Evolutionary conservation across 1,140 invertebrate genomes (phyloP), one percentile per base, ranked within the genome.

Genomic region (Thalassaphorura encarpata): DNA sequence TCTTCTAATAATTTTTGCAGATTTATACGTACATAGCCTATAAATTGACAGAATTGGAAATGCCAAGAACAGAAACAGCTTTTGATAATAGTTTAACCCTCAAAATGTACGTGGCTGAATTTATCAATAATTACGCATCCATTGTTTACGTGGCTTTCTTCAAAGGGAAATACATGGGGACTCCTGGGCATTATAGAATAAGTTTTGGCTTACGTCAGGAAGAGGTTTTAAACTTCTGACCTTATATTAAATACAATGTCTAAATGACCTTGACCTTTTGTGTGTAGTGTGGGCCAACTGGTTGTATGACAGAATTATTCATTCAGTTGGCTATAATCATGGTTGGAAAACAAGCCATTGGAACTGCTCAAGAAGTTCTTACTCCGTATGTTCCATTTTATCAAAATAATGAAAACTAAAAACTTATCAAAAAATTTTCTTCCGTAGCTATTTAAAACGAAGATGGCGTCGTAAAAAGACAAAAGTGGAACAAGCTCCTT

Each of bases 121-220:
- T 98, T 75, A 88, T 98, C 31, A 99, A 99, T 72, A 97, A 96
- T 71, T 98, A 98, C 72, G 89, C 93, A 19, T 95, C 92, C 1
- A 94, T 98, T 69, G 94, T 98, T 76, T 99, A 99, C 68, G 93
- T 99, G 66, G 95, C 93, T 0, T 98, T 98, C 75, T 85, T 97
- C 64, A 97, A 97, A 71, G 94, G 93, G 40, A 93, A 89, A 71
- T 85, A 86, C 72, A 78, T 82, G 28, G n/a, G n/a, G n/a, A n/a
- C n/a, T n/a, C n/a, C n/a, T n/a, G n/a, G n/a, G n/a, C n/a, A n/a
- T n/a, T n/a, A n/a, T n/a, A n/a, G n/a, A n/a, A n/a, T n/a, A n/a
- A n/a, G n/a, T n/a, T n/a, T n/a, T n/a, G n/a, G n/a, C n/a, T n/a
- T n/a, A n/a, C n/a, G n/a, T n/a, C n/a, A n/a, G n/a, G n/a, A n/a